Conservation (phyloP, 92 coral and sea anemone species). For the Phenganax subtilis region DNA sequence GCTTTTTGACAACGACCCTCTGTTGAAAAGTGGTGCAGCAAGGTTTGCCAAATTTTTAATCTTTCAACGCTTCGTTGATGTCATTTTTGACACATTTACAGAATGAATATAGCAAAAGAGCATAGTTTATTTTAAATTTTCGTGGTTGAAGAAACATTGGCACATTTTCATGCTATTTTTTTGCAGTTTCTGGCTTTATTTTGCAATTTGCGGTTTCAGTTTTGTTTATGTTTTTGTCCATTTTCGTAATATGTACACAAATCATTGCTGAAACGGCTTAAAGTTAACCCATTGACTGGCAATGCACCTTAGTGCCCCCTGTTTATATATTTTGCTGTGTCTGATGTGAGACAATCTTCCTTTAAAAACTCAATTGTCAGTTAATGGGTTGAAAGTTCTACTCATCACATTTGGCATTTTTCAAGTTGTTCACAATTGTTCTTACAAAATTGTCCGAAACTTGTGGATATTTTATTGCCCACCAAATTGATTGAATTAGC, state of each 20-base stretch:
- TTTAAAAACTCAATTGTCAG: too few species aligned
- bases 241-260: slow-evolving; percentile 2
- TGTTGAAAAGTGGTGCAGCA: slow-evolving; percentile 85
- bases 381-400: too few species aligned
- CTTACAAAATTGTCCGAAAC: too few species aligned
- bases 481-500: too few species aligned
- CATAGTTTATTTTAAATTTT: neutral
- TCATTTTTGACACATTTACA: neutral
- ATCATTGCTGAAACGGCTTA: neutral
- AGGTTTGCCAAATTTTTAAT: slow-evolving; percentile 51
- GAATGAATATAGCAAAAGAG: slow-evolving; percentile 13
- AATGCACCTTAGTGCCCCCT: too few species aligned
- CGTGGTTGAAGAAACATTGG: neutral
- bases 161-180: neutral
- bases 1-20: slow-evolving; percentile 70
- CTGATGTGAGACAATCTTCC: too few species aligned
- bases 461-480: too few species aligned
- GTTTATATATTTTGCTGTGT: too few species aligned
- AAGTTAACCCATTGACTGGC: too few species aligned
- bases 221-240: neutral
- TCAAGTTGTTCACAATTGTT: too few species aligned
- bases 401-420: too few species aligned
- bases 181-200: too few species aligned
- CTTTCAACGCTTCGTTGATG: neutral
- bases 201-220: neutral